Conservation (phyloP, 2,113 vertebrate species). For the Amia ocellicauda region DNA sequence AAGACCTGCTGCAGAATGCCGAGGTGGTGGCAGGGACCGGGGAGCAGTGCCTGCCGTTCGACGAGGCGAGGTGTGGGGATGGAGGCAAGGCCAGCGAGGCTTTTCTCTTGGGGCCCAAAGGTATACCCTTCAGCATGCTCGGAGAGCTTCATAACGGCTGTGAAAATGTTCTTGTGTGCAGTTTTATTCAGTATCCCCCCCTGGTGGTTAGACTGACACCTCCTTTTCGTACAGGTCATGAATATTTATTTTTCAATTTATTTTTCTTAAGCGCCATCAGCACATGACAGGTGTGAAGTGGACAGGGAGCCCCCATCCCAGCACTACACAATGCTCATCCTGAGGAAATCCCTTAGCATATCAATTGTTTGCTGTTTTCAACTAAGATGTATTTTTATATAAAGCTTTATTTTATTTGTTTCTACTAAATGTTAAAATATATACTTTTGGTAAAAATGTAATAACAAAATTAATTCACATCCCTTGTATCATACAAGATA, state of each 20-base stretch:
- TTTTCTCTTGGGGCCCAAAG: conserved; percentile 94
- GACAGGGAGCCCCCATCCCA: no score
- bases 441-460: no score
- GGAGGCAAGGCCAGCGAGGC: conserved; percentile 91
- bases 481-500: no score
- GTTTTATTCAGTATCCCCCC: background rate
- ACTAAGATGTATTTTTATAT: no score
- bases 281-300: background rate
- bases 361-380: no score
- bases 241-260: background rate
- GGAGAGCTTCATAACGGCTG: background rate
- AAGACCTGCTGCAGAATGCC: conserved; percentile 84
- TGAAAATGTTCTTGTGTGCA: background rate
- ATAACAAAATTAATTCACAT: no score
- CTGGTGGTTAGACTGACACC: no score
- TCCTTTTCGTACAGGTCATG: no score
- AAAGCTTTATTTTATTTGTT: no score
- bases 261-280: background rate
- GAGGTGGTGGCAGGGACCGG: conserved; percentile 91
- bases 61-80: conserved; percentile 93
- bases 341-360: no score
- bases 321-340: no score
- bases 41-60: conserved; percentile 93
- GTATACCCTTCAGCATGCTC: conserved; percentile 64
- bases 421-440: no score